Conservation (phyloP, 1,140 invertebrate species). For the Thereuonema tuberculata region DNA sequence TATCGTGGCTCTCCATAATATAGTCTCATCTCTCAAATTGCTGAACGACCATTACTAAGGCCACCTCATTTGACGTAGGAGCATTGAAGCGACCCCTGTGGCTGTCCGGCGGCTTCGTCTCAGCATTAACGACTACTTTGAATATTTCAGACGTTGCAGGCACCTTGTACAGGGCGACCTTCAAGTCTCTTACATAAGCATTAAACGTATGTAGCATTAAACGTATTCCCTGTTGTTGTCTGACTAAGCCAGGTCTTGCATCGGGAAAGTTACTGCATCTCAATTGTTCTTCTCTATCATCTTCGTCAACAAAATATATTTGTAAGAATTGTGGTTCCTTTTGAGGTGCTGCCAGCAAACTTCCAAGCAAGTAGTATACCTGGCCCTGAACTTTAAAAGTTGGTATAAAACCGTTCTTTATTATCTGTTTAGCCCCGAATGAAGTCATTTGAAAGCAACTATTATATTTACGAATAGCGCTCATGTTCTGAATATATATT, state of each 20-base stretch:
- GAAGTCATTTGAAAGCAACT: conserved; percentile 32
- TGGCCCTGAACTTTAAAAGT: too few species aligned
- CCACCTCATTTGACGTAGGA: conserved; percentile 13
- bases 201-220: conserved; percentile 29
- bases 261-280: not conserved
- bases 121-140: conserved; percentile 24
- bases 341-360: conserved; percentile 23
- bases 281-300: conserved; percentile 8
- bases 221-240: conserved; percentile 23
- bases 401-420: conserved; percentile 25
- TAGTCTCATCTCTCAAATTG: conserved; percentile 10
- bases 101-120: conserved; percentile 27
- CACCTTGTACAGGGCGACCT: conserved; percentile 26
- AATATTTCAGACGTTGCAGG: conserved; percentile 21
- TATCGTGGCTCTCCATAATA: conserved; percentile 19
- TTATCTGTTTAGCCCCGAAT: conserved; percentile 25
- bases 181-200: conserved; percentile 25
- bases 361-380: conserved; percentile 33
- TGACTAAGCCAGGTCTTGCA: conserved; percentile 10
- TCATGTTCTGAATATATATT: not conserved
- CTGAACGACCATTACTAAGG: conserved; percentile 12
- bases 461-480: conserved; percentile 26
- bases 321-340: conserved; percentile 30
- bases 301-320: conserved; percentile 27
- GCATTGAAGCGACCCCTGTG: conserved; percentile 30